Base-by-base conservation (phyloP, 2,797 vertebrate genomes). In the Alouatta caraya region DNA sequence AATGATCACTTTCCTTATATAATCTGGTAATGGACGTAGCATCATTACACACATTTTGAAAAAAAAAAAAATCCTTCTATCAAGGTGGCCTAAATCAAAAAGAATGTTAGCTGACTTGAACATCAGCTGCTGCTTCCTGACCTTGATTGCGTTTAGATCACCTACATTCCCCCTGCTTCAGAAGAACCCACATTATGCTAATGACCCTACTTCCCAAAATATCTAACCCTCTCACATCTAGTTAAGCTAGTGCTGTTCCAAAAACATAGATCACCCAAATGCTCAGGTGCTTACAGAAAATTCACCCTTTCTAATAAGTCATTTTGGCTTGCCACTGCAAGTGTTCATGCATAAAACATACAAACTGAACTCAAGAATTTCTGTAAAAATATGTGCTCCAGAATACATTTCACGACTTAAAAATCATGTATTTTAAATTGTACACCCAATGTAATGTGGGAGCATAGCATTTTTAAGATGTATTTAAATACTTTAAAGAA, bases 271-370 rank as follows among this genome's bases (percentile, higher is more conserved):
- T 98, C 93, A 94, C 88, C 64, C 92, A 93, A 97, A 94, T 73
- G 96, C 91, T 97, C 96, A 97, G 96, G 97, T 98, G 96, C 90
- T 96, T 91, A 86, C 12, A 9, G 79, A 90, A 97, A 98, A 90
- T 46, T 83, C 50, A 94, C 90, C 46, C 82, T 97, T 95, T 89
- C 91, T 89, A 94, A 83, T 96, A 98, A 97, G 93, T 97, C 94
- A 97, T 97, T 95, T 97, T 93, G 86, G 79, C 93, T 96, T 97
- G 91, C 93, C 67, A 96, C 52, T 76, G 75, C 11, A 80, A 96
- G 94, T 94, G 72, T 98, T 98, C 96, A 97, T 98, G 89, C 97
- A 98, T 98, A 98, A 98, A 98, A 98, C 97, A 98, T 92, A 95
- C 57, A 97, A 92, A 81, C 64, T 81, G 55, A 96, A 88, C 72